Percentiles rank a stretch among this genome's conserved stretches.
Conservation (phyloP, 2,888 invertebrate species). For the Hoplodrina blanda region DNA sequence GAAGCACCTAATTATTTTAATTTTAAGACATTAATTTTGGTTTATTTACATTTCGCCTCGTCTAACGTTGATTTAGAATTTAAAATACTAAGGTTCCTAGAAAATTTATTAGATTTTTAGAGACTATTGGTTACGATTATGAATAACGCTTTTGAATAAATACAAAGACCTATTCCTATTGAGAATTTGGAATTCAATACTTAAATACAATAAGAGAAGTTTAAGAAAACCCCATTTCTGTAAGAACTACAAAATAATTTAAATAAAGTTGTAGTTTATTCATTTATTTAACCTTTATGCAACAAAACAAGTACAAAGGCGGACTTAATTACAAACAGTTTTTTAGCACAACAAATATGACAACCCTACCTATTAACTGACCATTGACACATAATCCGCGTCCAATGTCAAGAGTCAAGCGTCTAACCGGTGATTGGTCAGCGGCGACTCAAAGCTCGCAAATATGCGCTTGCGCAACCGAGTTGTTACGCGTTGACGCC, state of each 20-base stretch:
- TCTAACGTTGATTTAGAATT: too few relatives aligned
- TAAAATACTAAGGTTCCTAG: not conserved
- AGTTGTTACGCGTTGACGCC: slow-evolving; percentile 44
- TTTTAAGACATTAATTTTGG: not conserved
- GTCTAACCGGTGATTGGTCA: slow-evolving; percentile 61
- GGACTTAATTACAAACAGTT: not conserved
- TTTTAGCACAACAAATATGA: not conserved
- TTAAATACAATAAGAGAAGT: too few relatives aligned
- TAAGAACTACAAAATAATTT: not conserved
- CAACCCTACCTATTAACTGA: slow-evolving; percentile 52
- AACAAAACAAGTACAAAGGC: too few relatives aligned
- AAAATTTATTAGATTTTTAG: too few relatives aligned
- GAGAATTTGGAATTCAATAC: not conserved
- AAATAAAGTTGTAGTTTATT: not conserved
- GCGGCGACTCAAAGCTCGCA: slow-evolving; percentile 65
- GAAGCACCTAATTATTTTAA: not conserved
- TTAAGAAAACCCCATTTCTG: too few relatives aligned
- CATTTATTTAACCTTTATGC: too few relatives aligned
- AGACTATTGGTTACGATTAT: not conserved
- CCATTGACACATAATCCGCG: slow-evolving; percentile 69
- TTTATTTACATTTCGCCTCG: not conserved
- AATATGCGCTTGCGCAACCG: slow-evolving; percentile 77
- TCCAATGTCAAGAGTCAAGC: slow-evolving; percentile 77
- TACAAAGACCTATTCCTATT: not conserved
- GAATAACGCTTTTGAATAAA: not conserved